Evolutionary conservation across 1,140 invertebrate species (phyloP).

Genomic region (Monomorium pharaonis): DNA sequence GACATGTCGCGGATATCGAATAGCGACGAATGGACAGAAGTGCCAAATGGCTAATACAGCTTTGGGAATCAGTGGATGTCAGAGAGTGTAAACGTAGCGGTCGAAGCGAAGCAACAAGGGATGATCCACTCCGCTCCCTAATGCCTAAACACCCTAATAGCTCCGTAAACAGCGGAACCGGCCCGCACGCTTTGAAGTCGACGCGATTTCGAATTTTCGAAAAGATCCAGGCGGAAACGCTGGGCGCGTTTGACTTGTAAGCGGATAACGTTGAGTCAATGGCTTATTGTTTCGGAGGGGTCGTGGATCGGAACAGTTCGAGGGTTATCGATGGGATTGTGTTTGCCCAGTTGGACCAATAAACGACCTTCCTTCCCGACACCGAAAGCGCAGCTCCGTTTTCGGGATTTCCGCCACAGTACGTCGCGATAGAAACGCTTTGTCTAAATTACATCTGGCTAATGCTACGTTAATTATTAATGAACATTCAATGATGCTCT

Average conservation of each 20-base stretch:
- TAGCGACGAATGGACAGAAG: slow-evolving; percentile 49
- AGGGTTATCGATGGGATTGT: slow-evolving; percentile 76
- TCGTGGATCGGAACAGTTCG: slow-evolving; percentile 67
- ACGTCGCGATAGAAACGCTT: slow-evolving; percentile 9
- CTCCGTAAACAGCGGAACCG: slow-evolving; percentile 81
- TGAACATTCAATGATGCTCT: neutral
- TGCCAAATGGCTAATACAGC: slow-evolving; percentile 67
- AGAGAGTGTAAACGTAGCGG: slow-evolving; percentile 50
- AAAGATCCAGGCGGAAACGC: slow-evolving; percentile 80
- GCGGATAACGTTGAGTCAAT: slow-evolving; percentile 84
- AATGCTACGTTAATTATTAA: slow-evolving; percentile 34
- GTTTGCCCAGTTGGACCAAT: slow-evolving; percentile 83
- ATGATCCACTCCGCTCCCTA: slow-evolving; percentile 63
- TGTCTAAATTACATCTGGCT: slow-evolving; percentile 15
- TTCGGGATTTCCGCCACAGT: slow-evolving; percentile 50
- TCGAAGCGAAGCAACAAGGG: slow-evolving; percentile 45
- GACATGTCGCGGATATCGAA: slow-evolving; percentile 22
- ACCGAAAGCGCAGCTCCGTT: slow-evolving; percentile 52
- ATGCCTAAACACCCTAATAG: slow-evolving; percentile 84
- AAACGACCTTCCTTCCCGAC: slow-evolving; percentile 49
- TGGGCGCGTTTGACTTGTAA: slow-evolving; percentile 83
- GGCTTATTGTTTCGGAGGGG: slow-evolving; percentile 82
- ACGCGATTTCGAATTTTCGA: slow-evolving; percentile 76
- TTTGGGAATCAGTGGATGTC: slow-evolving; percentile 31
- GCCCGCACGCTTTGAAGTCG: slow-evolving; percentile 79